phyloP scores from a whole-genome alignment of 2,113 vertebrate species.

The Urocitellus parryii region DNA sequence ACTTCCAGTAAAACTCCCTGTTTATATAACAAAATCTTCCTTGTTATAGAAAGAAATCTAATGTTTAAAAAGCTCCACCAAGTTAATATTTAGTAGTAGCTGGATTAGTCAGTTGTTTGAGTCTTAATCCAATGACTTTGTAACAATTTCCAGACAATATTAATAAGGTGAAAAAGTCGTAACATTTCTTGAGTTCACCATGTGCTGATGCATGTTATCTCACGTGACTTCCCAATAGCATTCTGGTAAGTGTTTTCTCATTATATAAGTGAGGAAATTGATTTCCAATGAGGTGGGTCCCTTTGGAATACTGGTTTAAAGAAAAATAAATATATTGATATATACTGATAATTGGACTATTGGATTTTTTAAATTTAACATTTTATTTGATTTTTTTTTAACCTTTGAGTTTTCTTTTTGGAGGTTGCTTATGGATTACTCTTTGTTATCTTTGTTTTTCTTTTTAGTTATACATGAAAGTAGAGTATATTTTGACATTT shows the following conservation, averaged over 20 bases:
- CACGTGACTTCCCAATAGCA: neutral
- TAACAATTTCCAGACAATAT: neutral
- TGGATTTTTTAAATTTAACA: neutral
- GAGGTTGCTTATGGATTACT: neutral
- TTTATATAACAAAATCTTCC: neutral
- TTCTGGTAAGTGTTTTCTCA: neutral
- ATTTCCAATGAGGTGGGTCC: neutral
- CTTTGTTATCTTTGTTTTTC: no score
- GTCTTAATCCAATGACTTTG: neutral
- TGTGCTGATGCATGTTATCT: neutral
- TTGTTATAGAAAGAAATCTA: neutral
- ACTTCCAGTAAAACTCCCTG: neutral
- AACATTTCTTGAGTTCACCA: neutral
- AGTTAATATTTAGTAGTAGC: neutral
- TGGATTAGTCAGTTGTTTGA: neutral
- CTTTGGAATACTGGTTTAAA: neutral
- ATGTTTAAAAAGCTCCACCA: neutral
- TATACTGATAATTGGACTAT: neutral
- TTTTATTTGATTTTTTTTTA: conserved; percentile 3
- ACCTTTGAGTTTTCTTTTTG: neutral
- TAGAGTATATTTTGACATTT: no score
- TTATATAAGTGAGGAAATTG: neutral
- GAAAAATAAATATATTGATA: neutral
- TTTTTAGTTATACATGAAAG: no score
- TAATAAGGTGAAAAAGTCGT: neutral